Evolutionary conservation across 2,888 invertebrate genomes (phyloP), one percentile per base, ranked within the genome.

Genomic region (Zaprionus obscuricornis): DNA sequence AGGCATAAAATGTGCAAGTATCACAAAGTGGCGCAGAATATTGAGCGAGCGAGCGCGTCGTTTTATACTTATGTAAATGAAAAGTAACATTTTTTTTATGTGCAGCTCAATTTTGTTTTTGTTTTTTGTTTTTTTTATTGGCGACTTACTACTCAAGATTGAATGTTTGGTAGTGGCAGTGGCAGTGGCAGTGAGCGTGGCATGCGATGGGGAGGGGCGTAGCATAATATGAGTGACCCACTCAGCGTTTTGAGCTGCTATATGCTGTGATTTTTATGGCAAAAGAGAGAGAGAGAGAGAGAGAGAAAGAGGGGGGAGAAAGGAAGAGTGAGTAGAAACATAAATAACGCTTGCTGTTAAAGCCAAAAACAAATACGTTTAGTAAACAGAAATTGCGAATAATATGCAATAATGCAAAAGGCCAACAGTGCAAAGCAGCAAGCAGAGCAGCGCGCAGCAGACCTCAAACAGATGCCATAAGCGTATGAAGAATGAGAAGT

Each of bases 351-450:
- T 55, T 72, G 69, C 74, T 55, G 66, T 65, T n/a, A 78, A 82
- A 82, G 74, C 85, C 83, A 66, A 79, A 82, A 79, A 82, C 82
- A 82, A 82, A 82, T 85, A 62, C 62, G 69, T 47, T 66, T 56
- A 76, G 79, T 72, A 78, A 76, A 84, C 81, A 84, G 74, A 76
- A 82, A 82, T 85, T 82, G 79, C 76, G 66, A 76, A 82, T 82
- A 82, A 85, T 76, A 85, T 74, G 79, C 75, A 84, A 81, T 84
- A 84, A 76, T 77, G 81, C 84, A 78, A 75, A 81, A 77, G 79
- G 74, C 71, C 83, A 79, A 76, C 76, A 71, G 63, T 17, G 37
- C 17, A 24, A 10, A 13, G 37, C 31, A 13, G 2, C 27, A 45
- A 33, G 46, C 34, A 1, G 14, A n/a, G 13, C 18, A 39, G n/a